Conservation (phyloP, 1,140 invertebrate species). For the Rhizoglyphus robini region DNA sequence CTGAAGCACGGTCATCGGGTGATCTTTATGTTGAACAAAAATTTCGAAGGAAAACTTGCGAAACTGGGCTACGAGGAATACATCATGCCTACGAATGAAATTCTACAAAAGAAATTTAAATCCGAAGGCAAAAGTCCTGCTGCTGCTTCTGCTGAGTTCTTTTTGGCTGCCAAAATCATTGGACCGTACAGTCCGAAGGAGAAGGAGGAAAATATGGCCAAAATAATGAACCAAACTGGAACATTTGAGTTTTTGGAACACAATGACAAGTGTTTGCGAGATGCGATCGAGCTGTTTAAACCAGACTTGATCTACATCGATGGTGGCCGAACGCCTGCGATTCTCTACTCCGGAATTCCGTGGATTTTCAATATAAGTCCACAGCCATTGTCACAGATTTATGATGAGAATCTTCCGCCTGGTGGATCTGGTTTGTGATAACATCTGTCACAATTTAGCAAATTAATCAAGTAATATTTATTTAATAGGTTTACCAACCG, state of each 20-base stretch:
- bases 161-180: neutral
- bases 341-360: neutral
- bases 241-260: neutral
- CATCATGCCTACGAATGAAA: neutral
- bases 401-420: neutral
- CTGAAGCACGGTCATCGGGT: neutral
- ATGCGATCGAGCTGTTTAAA: neutral
- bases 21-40: neutral
- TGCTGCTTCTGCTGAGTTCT: too few relatives aligned
- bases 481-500: too few relatives aligned
- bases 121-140: neutral
- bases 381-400: neutral
- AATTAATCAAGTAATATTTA: too few relatives aligned
- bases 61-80: neutral
- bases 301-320: neutral
- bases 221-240: neutral
- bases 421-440: neutral
- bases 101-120: neutral
- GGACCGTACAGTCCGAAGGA: neutral
- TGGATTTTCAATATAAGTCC: neutral
- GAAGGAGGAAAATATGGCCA: neutral
- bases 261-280: neutral
- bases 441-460: too few relatives aligned
- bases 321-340: neutral
- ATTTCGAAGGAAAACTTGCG: neutral